Evolutionary conservation across 2,113 vertebrate genomes (phyloP).

Genomic region (Calidris pugnax): DNA sequence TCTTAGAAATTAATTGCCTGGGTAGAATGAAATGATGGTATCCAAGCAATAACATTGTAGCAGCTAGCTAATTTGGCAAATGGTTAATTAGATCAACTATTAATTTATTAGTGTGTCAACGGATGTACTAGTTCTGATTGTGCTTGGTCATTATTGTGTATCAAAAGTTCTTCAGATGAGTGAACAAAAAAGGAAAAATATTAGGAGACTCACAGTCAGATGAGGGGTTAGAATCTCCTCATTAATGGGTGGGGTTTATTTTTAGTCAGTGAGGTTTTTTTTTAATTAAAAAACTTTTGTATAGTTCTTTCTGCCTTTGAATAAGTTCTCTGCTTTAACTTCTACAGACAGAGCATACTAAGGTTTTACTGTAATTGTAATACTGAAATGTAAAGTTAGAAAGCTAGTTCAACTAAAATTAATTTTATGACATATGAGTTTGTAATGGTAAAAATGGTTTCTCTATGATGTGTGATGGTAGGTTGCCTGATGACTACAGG

Average conservation of each 20-base stretch:
- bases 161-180: neutral
- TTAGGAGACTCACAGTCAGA: neutral
- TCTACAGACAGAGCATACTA: neutral
- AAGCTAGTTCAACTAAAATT: neutral
- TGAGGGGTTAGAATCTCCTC: neutral
- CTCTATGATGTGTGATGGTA: neutral
- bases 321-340: neutral
- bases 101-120: neutral
- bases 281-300: neutral
- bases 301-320: neutral
- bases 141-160: neutral
- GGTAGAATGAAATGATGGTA: neutral
- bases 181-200: neutral
- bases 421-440: neutral
- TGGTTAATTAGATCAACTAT: neutral
- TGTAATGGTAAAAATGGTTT: neutral
- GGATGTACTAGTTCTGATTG: neutral
- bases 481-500: neutral
- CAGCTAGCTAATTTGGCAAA: neutral
- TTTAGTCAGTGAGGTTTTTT: neutral
- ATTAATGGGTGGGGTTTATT: neutral
- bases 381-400: neutral
- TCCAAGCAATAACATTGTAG: neutral
- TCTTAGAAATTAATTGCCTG: neutral
- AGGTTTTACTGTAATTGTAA: neutral